phyloP scores from a whole-genome alignment of 1,140 invertebrate genomes.

The Drosophila insularis region DNA sequence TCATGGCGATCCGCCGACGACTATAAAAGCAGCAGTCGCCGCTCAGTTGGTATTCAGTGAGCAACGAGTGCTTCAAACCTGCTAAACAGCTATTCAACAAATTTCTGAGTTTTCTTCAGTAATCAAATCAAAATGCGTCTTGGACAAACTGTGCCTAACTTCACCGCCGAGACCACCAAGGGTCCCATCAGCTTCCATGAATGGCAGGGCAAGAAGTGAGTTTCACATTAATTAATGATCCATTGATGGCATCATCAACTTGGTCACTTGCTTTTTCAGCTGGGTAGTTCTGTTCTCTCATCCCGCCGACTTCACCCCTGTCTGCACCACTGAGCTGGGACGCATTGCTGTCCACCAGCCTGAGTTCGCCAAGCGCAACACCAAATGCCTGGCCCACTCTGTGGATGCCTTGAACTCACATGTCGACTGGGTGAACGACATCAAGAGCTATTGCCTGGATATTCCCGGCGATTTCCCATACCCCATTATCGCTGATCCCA shows the following conservation, averaged over 20 bases:
- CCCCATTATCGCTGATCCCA: slow-evolving; percentile 93
- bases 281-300: slow-evolving; percentile 94
- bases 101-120: background rate
- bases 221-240: slow-evolving; percentile 43
- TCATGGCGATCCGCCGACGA: background rate
- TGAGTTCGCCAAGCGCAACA: slow-evolving; percentile 90
- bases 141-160: slow-evolving; percentile 90
- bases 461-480: slow-evolving; percentile 89
- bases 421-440: slow-evolving; percentile 92
- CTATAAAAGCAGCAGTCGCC: slow-evolving; percentile 53
- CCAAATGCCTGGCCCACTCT: slow-evolving; percentile 93
- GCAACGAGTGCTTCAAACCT: slow-evolving; percentile 28
- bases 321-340: slow-evolving; percentile 95
- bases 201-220: slow-evolving; percentile 90
- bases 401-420: slow-evolving; percentile 91
- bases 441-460: slow-evolving; percentile 88
- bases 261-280: slow-evolving; percentile 82
- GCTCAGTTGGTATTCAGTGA: slow-evolving; percentile 49
- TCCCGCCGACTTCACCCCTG: slow-evolving; percentile 95
- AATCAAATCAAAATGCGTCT: slow-evolving; percentile 84
- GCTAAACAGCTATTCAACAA: slow-evolving; percentile 7
- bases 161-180: slow-evolving; percentile 88
- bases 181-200: slow-evolving; percentile 90
- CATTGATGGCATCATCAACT: background rate
- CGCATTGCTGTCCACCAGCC: slow-evolving; percentile 88